Evolutionary conservation across 2,113 vertebrate species (phyloP).

Genomic region (Pseudolaguvia tuberculata): DNA sequence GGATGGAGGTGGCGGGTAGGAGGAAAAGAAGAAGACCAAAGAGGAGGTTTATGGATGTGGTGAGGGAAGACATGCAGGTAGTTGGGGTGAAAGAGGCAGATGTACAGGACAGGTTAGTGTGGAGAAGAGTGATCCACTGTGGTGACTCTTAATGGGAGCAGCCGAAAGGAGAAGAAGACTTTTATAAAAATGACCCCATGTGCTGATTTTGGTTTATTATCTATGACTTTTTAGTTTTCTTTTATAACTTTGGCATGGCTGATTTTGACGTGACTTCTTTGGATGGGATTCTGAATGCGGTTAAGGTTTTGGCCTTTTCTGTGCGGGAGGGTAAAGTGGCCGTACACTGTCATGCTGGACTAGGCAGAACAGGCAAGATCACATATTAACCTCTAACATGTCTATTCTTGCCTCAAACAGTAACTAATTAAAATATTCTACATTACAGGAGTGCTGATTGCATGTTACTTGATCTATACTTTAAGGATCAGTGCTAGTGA

Average conservation of each 20-base stretch:
- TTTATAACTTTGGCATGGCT: slow-evolving; percentile 78
- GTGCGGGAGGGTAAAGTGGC: slow-evolving; percentile 71
- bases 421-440: background rate
- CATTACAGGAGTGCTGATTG: slow-evolving; percentile 72
- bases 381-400: slow-evolving; percentile 12
- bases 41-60: too few relatives aligned
- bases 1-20: too few relatives aligned
- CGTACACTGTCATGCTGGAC: slow-evolving; percentile 76
- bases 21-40: too few relatives aligned
- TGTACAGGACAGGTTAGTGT: too few relatives aligned
- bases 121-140: too few relatives aligned
- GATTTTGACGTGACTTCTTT: slow-evolving; percentile 72
- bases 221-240: slow-evolving; percentile 65
- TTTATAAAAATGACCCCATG: too few relatives aligned
- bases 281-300: slow-evolving; percentile 66
- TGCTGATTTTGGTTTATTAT: too few relatives aligned
- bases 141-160: too few relatives aligned
- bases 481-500: slow-evolving; percentile 70
- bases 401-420: background rate
- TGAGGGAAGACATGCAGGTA: too few relatives aligned
- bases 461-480: slow-evolving; percentile 75
- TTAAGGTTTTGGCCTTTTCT: slow-evolving; percentile 75
- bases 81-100: too few relatives aligned
- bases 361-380: slow-evolving; percentile 70
- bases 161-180: too few relatives aligned